Evolutionary conservation across 2,113 vertebrate species (phyloP).

Genomic region (Scomber scombrus): DNA sequence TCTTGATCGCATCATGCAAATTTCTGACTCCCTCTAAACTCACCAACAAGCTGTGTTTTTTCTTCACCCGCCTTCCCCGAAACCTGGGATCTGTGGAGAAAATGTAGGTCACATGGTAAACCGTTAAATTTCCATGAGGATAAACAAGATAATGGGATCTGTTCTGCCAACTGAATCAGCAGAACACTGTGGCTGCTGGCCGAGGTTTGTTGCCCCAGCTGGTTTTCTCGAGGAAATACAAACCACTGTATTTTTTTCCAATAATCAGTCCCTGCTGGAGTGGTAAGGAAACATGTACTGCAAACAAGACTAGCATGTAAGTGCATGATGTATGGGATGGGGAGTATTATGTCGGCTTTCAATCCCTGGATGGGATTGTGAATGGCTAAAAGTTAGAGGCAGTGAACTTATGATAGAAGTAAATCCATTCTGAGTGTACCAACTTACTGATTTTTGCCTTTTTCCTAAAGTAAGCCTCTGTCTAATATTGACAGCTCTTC

Average conservation of each 20-base stretch:
- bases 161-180: conserved; percentile 61
- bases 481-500: not conserved
- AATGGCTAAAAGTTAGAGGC: not conserved
- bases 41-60: not conserved
- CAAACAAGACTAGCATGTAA: not conserved
- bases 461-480: not conserved
- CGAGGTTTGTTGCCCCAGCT: conserved; percentile 52
- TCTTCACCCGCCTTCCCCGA: not conserved
- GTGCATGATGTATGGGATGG: not conserved
- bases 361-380: not conserved
- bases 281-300: not conserved
- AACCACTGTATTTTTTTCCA: conserved; percentile 39
- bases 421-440: not conserved
- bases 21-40: conserved; percentile 19
- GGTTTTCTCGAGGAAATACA: conserved; percentile 46
- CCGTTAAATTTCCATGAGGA: conserved; percentile 60
- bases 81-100: conserved; percentile 37
- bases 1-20: conserved; percentile 39
- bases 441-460: not conserved
- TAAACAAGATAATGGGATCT: conserved; percentile 70
- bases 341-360: not conserved
- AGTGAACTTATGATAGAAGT: not conserved
- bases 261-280: conserved; percentile 10
- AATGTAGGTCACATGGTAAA: conserved; percentile 61
- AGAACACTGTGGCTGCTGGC: conserved; percentile 34